Evolutionary conservation across 2,888 invertebrate genomes (phyloP), one percentile per base, ranked within the genome.

Genomic region (Sisyra nigra): DNA sequence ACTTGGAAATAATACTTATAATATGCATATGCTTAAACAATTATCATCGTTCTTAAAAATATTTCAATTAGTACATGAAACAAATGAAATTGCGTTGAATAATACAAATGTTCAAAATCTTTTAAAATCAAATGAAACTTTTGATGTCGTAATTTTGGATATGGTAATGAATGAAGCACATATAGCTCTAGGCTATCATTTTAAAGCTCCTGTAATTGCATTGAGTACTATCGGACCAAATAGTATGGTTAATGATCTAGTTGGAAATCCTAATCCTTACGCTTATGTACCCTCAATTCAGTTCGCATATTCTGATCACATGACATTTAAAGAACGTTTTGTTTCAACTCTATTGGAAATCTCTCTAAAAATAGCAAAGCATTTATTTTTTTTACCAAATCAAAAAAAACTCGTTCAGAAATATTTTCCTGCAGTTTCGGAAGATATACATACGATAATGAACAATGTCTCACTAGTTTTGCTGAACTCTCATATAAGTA

Each of bases 91-190:
- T 8, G 19, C 19, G 9, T 19, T 37, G 19, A 5, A n/a, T 6
- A 19, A 37, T 19, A 17, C 17, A 17, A 42, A 31, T 15, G 36
- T 8, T 8, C 37, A 15, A 35, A 15, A 17, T 36, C 46, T 52
- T 2, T 17, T 49, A 17, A 40, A 47, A 30, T 52, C 51, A 2
- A 37, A 37, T 10, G 47, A 52, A 29, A 49, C 53, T 40, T 57
- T 53, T 36, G 57, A 59, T 46, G 48, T 57, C 2, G 51, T 59
- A 9, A 48, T 59, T 1, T 50, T 55, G 15, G 55, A 55, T 29
- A 52, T 54, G 19, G 54, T 58, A 38, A 53, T 55, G 43, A 57
- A 54, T 46, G 58, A 61, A 44, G 58, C 57, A 8, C 50, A 55
- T 19, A 49, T 57, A 19, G 58, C 55, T 1, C 49, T 61, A 5